Evolutionary conservation across 2,888 invertebrate genomes (phyloP).

Genomic region (Keiferia lycopersicella): DNA sequence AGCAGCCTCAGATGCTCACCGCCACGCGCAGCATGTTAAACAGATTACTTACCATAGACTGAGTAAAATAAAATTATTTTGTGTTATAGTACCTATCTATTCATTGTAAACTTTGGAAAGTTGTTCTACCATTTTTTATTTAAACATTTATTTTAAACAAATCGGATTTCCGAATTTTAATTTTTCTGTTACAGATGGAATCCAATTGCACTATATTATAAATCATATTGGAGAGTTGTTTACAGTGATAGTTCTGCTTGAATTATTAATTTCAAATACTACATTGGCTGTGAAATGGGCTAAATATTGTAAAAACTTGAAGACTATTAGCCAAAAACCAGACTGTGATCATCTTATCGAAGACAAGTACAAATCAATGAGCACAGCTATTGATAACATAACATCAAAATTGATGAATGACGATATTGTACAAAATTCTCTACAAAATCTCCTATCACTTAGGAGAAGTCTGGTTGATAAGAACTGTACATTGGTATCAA

Average conservation of each 20-base stretch:
- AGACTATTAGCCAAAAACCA: constrained; percentile 84
- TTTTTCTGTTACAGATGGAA: constrained; percentile 60
- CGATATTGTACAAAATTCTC: constrained; percentile 84
- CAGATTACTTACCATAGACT: too few relatives aligned
- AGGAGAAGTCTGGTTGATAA: constrained; percentile 72
- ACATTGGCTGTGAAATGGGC: constrained; percentile 84
- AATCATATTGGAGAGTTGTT: constrained; percentile 85
- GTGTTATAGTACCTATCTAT: not conserved
- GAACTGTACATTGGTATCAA: constrained; percentile 64
- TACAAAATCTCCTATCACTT: constrained; percentile 68
- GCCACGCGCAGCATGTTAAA: too few relatives aligned
- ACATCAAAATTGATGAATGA: constrained; percentile 85
- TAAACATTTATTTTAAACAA: not conserved
- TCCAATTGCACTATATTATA: constrained; percentile 72
- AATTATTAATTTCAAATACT: constrained; percentile 76
- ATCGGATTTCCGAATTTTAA: too few relatives aligned
- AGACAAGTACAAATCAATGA: constrained; percentile 84
- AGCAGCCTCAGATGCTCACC: too few relatives aligned
- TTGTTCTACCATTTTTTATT: not conserved
- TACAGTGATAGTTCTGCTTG: constrained; percentile 84
- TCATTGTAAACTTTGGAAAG: not conserved
- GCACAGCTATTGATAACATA: constrained; percentile 86
- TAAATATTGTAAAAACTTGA: constrained; percentile 87
- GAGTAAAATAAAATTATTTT: too few relatives aligned
- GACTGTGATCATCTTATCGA: constrained; percentile 81